phyloP scores from a whole-genome alignment of 1,140 invertebrate genomes.

The Macrotrachela quadricornifera region DNA sequence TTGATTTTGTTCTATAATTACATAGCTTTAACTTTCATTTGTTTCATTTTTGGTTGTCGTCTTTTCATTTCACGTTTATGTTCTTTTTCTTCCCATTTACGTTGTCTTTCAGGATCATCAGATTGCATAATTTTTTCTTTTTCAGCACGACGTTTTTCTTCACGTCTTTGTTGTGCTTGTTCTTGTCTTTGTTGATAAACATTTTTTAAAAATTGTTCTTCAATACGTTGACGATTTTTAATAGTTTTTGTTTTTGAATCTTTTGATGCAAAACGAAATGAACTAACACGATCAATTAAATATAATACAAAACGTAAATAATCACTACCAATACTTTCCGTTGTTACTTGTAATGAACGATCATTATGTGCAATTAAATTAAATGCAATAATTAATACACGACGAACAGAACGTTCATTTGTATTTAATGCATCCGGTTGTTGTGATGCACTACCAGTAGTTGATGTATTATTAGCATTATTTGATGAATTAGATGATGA shows the following conservation, averaged over 20 bases:
- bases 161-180: conserved; percentile 54
- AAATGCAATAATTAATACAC: too few species aligned
- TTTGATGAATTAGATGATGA: too few species aligned
- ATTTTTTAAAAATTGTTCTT: conserved; percentile 73
- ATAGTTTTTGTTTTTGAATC: conserved; percentile 73
- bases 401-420: too few species aligned
- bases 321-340: too few species aligned
- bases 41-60: conserved; percentile 86
- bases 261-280: conserved; percentile 63
- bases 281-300: conserved; percentile 66
- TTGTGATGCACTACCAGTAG: too few species aligned
- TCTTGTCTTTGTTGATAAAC: conserved; percentile 74
- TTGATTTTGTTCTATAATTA: not conserved
- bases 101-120: conserved; percentile 85
- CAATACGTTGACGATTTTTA: conserved; percentile 66
- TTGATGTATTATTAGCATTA: too few species aligned
- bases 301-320: conserved; percentile 54
- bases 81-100: conserved; percentile 77
- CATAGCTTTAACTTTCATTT: conserved; percentile 65
- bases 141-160: conserved; percentile 64
- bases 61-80: conserved; percentile 75
- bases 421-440: too few species aligned
- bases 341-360: too few species aligned
- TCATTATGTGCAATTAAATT: too few species aligned
- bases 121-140: conserved; percentile 57